phyloP scores from a whole-genome alignment of 2,888 invertebrate species.

The Orthonevra nobilis region DNA sequence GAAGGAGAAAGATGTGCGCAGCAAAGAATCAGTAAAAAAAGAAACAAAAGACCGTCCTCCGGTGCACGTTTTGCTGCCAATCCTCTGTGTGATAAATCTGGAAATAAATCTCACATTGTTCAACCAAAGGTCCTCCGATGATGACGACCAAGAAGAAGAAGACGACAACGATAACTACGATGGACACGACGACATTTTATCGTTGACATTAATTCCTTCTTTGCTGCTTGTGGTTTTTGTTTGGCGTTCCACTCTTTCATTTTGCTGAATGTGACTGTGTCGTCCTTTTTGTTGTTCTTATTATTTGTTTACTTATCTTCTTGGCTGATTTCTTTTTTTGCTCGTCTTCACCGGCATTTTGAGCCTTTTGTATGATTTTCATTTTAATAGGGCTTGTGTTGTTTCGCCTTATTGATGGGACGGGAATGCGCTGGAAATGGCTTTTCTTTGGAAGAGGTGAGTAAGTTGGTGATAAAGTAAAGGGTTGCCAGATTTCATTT shows the following conservation, averaged over 20 bases:
- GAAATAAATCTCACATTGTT: constrained; percentile 72
- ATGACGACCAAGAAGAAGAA: constrained; percentile 40
- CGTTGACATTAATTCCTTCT: constrained; percentile 66
- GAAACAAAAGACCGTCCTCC: constrained; percentile 36
- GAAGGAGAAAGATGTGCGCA: constrained; percentile 8
- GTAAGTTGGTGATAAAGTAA: constrained; percentile 26
- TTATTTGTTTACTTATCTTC: constrained; percentile 58
- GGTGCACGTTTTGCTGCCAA: constrained; percentile 63
- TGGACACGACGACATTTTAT: constrained; percentile 70
- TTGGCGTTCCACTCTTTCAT: constrained; percentile 47
- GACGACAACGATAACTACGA: constrained; percentile 60
- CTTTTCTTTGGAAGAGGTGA: constrained; percentile 54
- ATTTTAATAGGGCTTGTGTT: constrained; percentile 68
- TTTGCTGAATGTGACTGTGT: constrained; percentile 18
- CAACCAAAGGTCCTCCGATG: constrained; percentile 41
- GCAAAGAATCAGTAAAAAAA: too few relatives aligned
- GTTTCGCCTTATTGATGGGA: constrained; percentile 66
- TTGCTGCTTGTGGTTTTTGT: constrained; percentile 52
- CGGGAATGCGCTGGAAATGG: constrained; percentile 56
- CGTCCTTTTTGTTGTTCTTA: constrained; percentile 46
- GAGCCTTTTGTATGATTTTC: constrained; percentile 65
- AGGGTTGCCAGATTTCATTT: constrained; percentile 49
- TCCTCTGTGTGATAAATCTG: constrained; percentile 71
- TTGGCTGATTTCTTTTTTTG: constrained; percentile 13
- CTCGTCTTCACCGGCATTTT: constrained; percentile 55